Conservation (phyloP, 2,797 vertebrate species). For the Columba guinea region DNA sequence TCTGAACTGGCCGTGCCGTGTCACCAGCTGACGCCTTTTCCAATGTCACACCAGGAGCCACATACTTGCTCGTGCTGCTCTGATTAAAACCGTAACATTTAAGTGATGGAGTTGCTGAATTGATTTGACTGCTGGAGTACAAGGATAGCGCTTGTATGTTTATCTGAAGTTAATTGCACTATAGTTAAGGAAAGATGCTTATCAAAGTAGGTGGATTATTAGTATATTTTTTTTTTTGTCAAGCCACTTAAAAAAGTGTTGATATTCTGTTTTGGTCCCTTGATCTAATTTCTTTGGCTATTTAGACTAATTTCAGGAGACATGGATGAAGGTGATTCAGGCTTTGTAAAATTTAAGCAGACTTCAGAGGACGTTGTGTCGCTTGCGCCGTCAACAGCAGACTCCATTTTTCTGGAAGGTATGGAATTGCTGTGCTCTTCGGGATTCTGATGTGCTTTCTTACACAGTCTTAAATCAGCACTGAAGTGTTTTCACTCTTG, state of each 20-base stretch:
- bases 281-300: slow-evolving; percentile 23
- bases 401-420: slow-evolving; percentile 93
- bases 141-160: neutral
- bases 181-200: neutral
- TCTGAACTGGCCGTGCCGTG: neutral
- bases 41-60: neutral
- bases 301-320: slow-evolving; percentile 86
- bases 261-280: neutral
- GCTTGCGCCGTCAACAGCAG: slow-evolving; percentile 83
- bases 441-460: neutral
- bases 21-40: slow-evolving; percentile 7
- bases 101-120: neutral
- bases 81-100: neutral
- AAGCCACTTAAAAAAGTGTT: neutral
- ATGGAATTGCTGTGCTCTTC: slow-evolving; percentile 33
- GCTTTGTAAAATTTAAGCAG: slow-evolving; percentile 81
- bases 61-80: neutral
- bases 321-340: slow-evolving; percentile 92
- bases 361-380: slow-evolving; percentile 85
- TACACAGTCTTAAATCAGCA: neutral
- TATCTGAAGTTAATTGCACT: neutral
- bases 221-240: neutral
- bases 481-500: neutral
- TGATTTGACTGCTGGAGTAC: neutral
- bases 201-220: neutral